Conservation (phyloP, 2,888 invertebrate species). For the Nomada goodeniana region DNA sequence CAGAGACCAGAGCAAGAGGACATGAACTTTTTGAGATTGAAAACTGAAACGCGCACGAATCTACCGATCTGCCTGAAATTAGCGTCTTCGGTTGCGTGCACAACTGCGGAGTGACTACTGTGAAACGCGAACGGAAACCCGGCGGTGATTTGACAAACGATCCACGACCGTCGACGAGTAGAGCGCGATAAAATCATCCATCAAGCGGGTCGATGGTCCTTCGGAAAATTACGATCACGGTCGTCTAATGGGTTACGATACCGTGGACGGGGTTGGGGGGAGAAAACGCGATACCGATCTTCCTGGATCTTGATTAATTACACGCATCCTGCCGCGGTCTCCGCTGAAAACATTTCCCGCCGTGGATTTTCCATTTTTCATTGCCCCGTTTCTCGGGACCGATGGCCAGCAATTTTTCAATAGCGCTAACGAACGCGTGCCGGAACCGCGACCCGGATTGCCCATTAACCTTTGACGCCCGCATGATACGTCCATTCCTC, state of each 20-base stretch:
- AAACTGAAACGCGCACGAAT: neutral
- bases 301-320: neutral
- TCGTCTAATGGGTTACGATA: no score
- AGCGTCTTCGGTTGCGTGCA: constrained; percentile 64
- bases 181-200: constrained; percentile 56
- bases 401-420: neutral
- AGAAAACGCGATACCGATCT: neutral
- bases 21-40: no score
- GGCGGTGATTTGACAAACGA: constrained; percentile 52
- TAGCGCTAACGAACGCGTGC: neutral
- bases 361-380: neutral
- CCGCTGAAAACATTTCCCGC: neutral
- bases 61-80: constrained; percentile 58
- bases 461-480: constrained; percentile 23
- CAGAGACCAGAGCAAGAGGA: no score
- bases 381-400: neutral
- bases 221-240: constrained; percentile 42
- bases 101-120: constrained; percentile 1
- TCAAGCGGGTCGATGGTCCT: constrained; percentile 46
- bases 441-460: neutral
- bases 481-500: constrained; percentile 14
- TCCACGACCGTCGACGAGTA: constrained; percentile 24
- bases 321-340: neutral
- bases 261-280: no score
- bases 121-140: constrained; percentile 23